These are phyloP conservation scores for Macheiramphus alcinus DNA, from an alignment of 2,113 vertebrate species.

Conservation along the genomic window DNA sequence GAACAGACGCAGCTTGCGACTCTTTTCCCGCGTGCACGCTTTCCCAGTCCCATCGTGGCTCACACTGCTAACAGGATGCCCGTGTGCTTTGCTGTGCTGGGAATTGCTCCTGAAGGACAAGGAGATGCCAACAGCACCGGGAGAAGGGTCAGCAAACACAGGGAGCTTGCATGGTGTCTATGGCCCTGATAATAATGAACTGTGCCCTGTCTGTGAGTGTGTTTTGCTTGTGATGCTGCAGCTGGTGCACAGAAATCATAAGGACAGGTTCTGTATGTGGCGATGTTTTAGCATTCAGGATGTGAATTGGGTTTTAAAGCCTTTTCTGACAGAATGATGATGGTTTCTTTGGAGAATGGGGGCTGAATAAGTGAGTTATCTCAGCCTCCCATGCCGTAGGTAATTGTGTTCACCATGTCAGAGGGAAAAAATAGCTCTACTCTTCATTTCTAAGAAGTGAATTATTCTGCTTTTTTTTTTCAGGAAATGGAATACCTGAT, in stretches of 20 bases:
- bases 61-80: not conserved
- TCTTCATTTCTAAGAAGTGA: constrained; percentile 1
- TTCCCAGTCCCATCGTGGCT: not conserved
- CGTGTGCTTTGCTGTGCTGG: not conserved
- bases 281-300: not conserved
- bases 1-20: not conserved
- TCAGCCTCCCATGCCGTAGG: constrained; percentile 9
- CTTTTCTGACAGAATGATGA: constrained; percentile 30
- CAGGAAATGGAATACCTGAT: constrained; percentile 16
- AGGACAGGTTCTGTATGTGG: not conserved
- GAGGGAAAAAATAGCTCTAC: not conserved
- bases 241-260: not conserved
- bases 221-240: not conserved
- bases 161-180: not conserved
- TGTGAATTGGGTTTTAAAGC: constrained; percentile 3
- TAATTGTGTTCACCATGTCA: constrained; percentile 21
- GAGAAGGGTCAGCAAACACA: not conserved
- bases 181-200: not conserved
- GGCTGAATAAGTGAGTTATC: constrained; percentile 21
- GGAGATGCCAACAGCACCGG: not conserved
- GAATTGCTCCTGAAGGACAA: not conserved
- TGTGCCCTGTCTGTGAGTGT: not conserved
- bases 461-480: not conserved
- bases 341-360: not conserved
- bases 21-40: not conserved